Evolutionary conservation across 2,113 vertebrate species (phyloP), one percentile per base, ranked within the genome.

Genomic region (Diglossa brunneiventris): DNA sequence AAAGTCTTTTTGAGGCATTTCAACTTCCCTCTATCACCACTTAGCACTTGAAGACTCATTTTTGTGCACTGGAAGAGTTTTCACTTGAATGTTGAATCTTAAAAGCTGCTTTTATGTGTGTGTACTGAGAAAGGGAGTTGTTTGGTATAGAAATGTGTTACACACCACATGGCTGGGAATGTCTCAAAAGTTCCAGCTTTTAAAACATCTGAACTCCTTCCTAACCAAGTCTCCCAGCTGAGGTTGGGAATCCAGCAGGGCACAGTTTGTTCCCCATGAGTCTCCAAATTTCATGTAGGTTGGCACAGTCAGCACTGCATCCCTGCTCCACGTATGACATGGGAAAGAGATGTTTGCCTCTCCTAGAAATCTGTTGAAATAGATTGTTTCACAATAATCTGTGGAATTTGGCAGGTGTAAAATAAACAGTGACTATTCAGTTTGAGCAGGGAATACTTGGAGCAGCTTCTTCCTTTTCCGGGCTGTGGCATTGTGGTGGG

Each of bases 231-330:
- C 35, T 80, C 11, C 17, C n/a, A n/a, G 3, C 30, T 59, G 74
- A 66, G 33, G 2, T 5, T 62, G 77, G 30, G 39, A 53, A 46
- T 75, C 28, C 53, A 75, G 53, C 52, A 41, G 62, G 19, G 20
- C 13, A n/a, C 53, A 46, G 13, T 42, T 55, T 47, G 23, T 61
- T 90, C 49, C 23, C 23, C 46, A 6, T 7, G 3, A 6, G 17
- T 3, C 28, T 58, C 62, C 19, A 37, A 47, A 11, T 15, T 9
- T 20, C 17, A 0, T 0, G 0, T 4, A 28, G 18, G 20, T 4
- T 75, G 66, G 24, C 22, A 30, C 7, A 4, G 50, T 17, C 42
- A 18, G 7, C 10, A 2, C 37, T 39, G 15, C 20, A 15, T 53
- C 41, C 14, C 20, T 28, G n/a, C 27, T 41, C 47, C 15, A 10